Percentiles rank a stretch among this genome's conserved stretches.
phyloP scores from a whole-genome alignment of 2,113 vertebrate genomes.

The Entosphenus tridentatus region DNA sequence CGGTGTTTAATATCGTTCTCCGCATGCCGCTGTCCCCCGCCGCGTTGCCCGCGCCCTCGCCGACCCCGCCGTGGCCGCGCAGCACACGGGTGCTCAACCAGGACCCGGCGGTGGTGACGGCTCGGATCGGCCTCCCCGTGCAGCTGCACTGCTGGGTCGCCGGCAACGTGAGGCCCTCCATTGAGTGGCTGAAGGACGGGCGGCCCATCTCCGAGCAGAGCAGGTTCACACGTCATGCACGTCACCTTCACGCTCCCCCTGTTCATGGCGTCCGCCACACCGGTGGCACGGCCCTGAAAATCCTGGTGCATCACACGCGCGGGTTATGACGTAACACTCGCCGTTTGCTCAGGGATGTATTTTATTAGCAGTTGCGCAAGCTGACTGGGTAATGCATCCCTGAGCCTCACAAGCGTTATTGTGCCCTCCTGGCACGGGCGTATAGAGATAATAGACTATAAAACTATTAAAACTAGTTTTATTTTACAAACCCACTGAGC shows the following conservation, averaged over 20 bases:
- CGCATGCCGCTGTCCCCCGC: background rate
- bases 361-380: no score
- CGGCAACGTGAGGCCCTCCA: background rate
- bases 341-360: background rate
- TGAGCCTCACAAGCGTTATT: no score
- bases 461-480: no score
- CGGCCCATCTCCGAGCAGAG: background rate
- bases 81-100: background rate
- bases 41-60: background rate
- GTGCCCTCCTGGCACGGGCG: no score
- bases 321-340: background rate
- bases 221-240: background rate
- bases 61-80: background rate
- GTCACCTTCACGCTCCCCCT: background rate
- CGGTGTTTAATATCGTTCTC: background rate
- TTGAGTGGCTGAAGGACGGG: slow-evolving; percentile 1
- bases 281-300: background rate
- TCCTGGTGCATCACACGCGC: background rate
- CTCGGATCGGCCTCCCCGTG: background rate
- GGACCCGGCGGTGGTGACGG: background rate
- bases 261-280: background rate
- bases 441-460: no score
- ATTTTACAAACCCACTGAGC: no score
- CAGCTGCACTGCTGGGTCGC: background rate
- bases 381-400: no score